Evolutionary conservation across 2,113 vertebrate species (phyloP).

Genomic region (Bothrops jararaca): DNA sequence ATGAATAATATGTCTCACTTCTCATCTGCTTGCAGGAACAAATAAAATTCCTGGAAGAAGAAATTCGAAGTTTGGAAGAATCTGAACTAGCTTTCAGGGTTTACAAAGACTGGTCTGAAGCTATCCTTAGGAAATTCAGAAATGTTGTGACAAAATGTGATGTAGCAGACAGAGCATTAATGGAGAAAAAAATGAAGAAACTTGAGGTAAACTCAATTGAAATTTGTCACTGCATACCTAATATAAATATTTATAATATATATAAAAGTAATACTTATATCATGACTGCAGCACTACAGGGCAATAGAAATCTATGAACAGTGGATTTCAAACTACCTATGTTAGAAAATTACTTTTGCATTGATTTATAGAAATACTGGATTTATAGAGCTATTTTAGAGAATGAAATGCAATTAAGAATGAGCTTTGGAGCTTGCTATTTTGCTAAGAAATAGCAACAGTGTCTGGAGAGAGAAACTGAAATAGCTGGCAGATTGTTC

Average conservation of each 20-base stretch:
- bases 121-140: conserved; percentile 80
- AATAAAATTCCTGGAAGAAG: conserved; percentile 89
- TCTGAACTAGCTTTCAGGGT: conserved; percentile 79
- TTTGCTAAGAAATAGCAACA: not conserved
- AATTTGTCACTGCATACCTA: conserved; percentile 3
- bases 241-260: not conserved
- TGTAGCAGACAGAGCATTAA: conserved; percentile 74
- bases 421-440: not conserved
- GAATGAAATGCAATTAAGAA: not conserved
- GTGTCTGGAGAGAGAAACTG: not conserved
- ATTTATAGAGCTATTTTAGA: not conserved
- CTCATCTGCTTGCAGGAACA: conserved; percentile 77
- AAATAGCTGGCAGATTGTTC: not conserved
- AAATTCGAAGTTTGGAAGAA: conserved; percentile 84
- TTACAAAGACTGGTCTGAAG: conserved; percentile 85
- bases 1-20: not conserved
- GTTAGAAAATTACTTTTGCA: not conserved
- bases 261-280: not conserved
- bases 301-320: not conserved
- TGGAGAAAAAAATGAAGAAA: conserved; percentile 88
- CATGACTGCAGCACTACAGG: not conserved
- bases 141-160: conserved; percentile 73
- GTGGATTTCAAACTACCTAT: not conserved
- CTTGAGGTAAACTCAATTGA: conserved; percentile 79
- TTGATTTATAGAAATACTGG: not conserved